A percentile compares a stretch with the other conserved stretches of the same genome.
phyloP scores from a whole-genome alignment of 2,888 invertebrate genomes.

The Tyria jacobaeae region DNA sequence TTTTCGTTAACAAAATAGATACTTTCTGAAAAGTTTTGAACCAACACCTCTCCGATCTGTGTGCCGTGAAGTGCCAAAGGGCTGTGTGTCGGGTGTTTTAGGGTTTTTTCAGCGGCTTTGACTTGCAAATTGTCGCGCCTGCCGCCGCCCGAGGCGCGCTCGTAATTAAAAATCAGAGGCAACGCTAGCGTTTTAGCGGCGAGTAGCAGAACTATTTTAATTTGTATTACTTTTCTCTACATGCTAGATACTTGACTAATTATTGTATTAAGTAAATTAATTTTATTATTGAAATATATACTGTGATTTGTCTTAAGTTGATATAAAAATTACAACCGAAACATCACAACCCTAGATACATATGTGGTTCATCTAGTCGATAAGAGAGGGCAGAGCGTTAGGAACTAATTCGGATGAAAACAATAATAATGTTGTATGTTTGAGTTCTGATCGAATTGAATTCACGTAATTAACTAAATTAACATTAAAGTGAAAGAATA shows the following conservation, averaged over 20 bases:
- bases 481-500: not conserved
- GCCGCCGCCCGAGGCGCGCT: constrained; percentile 53
- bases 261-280: too few relatives aligned
- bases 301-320: not conserved
- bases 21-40: constrained; percentile 7
- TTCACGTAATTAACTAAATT: not conserved
- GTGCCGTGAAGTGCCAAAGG: constrained; percentile 71
- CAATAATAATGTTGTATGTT: not conserved
- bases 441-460: not conserved
- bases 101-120: constrained; percentile 85
- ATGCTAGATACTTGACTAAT: not conserved
- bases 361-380: not conserved
- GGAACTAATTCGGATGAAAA: not conserved
- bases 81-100: constrained; percentile 83
- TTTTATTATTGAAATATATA: not conserved
- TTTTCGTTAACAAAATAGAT: not conserved
- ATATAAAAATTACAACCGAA: not conserved
- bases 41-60: constrained; percentile 33
- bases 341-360: not conserved
- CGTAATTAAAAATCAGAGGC: constrained; percentile 78
- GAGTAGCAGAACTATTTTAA: constrained; percentile 56
- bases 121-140: constrained; percentile 81
- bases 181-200: constrained; percentile 59
- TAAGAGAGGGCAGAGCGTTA: constrained; percentile 30
- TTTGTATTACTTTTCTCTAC: not conserved